Percentiles rank a stretch among this genome's conserved stretches.
Conservation (phyloP, 2,113 vertebrate genomes). For the Nesoenas mayeri region DNA sequence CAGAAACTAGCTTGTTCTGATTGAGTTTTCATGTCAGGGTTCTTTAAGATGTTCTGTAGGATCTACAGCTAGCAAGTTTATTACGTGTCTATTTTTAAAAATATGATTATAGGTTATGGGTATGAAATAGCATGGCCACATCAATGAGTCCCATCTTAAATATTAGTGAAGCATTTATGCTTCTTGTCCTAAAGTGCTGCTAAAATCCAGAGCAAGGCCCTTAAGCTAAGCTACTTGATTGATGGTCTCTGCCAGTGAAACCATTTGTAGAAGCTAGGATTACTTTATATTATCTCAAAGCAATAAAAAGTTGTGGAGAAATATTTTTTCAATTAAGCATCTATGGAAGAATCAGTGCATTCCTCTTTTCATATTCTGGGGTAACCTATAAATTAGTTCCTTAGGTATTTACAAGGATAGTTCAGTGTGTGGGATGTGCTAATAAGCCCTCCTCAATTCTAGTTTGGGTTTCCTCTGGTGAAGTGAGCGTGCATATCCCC, state of each 20-base stretch:
- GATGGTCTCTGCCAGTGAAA: not conserved
- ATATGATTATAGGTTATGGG: not conserved
- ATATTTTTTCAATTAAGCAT: conserved; percentile 8
- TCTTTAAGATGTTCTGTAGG: not conserved
- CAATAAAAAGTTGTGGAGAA: not conserved
- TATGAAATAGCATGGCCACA: not conserved
- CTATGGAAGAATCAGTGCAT: not conserved
- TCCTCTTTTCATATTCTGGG: not conserved
- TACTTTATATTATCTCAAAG: not conserved
- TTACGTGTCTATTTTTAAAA: not conserved
- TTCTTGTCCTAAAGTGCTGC: not conserved
- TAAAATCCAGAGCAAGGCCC: not conserved
- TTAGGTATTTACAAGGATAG: not conserved
- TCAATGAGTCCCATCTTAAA: not conserved
- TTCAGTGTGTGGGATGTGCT: conserved; percentile 20
- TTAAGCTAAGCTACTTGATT: not conserved
- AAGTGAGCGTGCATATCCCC: not conserved
- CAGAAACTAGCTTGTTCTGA: not conserved
- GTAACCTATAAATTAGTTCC: not conserved
- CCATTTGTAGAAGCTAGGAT: not conserved
- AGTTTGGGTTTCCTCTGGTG: not conserved
- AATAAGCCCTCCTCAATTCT: not conserved
- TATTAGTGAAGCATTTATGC: not conserved
- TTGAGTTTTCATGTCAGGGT: not conserved
- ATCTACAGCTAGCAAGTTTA: not conserved